Conservation (phyloP, 1,140 invertebrate genomes). For the Pentalonia nigronervosa region DNA sequence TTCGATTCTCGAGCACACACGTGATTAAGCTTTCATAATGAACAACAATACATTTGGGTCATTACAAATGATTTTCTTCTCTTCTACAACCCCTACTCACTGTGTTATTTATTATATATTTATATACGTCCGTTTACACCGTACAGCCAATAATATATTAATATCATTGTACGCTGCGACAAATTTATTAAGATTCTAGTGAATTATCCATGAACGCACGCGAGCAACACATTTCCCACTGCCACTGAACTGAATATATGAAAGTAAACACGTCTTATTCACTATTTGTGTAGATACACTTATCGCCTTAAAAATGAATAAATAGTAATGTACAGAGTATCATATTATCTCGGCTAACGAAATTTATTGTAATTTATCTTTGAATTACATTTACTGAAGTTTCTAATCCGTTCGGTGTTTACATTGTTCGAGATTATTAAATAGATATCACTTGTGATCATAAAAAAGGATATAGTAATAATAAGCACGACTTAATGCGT, state of each 20-base stretch:
- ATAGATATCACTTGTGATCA: slow-evolving; percentile 41
- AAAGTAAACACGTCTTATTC: slow-evolving; percentile 30
- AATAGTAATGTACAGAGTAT: slow-evolving; percentile 23
- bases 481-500: background rate
- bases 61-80: slow-evolving; percentile 51
- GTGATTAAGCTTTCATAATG: slow-evolving; percentile 58
- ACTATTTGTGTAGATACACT: slow-evolving; percentile 37
- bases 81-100: background rate
- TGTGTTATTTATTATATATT: background rate
- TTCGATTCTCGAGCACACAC: slow-evolving; percentile 54
- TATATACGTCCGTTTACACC: background rate
- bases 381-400: slow-evolving; percentile 56
- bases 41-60: slow-evolving; percentile 56
- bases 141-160: background rate
- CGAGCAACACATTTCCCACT: background rate
- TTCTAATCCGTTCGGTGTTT: slow-evolving; percentile 49
- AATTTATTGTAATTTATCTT: slow-evolving; percentile 55
- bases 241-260: slow-evolving; percentile 25
- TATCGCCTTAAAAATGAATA: slow-evolving; percentile 34
- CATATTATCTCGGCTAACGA: slow-evolving; percentile 41
- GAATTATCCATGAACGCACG: slow-evolving; percentile 20
- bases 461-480: slow-evolving; percentile 22
- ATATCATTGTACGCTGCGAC: background rate
- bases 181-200: slow-evolving; percentile 35
- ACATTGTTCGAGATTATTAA: slow-evolving; percentile 37